Base-by-base conservation (phyloP, 2,113 vertebrate genomes). In the Hymenochirus boettgeri region DNA sequence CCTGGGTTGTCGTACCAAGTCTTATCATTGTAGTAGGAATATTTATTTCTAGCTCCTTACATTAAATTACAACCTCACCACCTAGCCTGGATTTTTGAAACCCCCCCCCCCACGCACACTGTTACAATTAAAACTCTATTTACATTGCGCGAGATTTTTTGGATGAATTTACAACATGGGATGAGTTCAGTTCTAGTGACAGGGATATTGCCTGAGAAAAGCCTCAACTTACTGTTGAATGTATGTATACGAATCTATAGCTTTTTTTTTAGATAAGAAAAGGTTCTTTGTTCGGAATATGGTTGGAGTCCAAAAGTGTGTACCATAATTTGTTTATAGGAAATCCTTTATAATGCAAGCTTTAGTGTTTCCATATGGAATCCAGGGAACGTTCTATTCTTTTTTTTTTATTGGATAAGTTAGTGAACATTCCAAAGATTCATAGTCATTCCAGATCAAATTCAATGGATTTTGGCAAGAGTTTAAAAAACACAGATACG, bases 371-470 rank as follows among this genome's bases (percentile, higher is more conserved):
- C 89, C 89, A 95, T 86, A 92, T 90, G 89, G 90, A 93, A 89
- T 92, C 91, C 89, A 77, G 83, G 88, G 87, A 87, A 85, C 62
- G 80, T 62, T 76, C 77, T 70, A 70, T 37, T 2, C 2, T 7
- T n/a, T 57, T 62, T 48, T 26, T 29, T 75, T 85, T 79, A 86
- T 89, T 88, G 83, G 82, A 88, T 87, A 88, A 86, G 86, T 89
- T 92, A 94, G 91, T 88, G 90, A 84, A 80, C 95, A 96, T 99
- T 98, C 95, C 94, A 93, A 85, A 89, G 89, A 93, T 90, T 89
- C 85, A 80, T 88, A 95, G 93, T 98, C 94, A 98, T 93, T 89
- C 88, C 88, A 81, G 95, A 96, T 98, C 92, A 93, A 91, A 92
- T 97, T 97, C 93, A 93, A 90, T 86, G 84, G 88, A 90, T 92